A percentile compares a stretch with the other conserved stretches of the same genome.
These are phyloP conservation scores for Masnerella sp. DNA, from an alignment of 2,888 invertebrate genomes.

Conservation along the genomic window DNA sequence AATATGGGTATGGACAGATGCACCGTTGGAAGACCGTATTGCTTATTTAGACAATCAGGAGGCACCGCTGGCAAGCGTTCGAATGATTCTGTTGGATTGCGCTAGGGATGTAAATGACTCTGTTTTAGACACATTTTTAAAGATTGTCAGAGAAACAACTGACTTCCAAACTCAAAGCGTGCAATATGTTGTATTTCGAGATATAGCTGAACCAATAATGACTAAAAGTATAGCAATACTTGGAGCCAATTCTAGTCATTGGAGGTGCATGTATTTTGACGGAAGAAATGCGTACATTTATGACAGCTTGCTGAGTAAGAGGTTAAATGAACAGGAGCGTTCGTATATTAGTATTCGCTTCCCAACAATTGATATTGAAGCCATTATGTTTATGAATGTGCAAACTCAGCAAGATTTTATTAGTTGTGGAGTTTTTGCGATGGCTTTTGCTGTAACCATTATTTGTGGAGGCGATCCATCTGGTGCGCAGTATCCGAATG, in stretches of 20 bases:
- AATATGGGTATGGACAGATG: background rate
- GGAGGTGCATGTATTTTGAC: conserved; percentile 1
- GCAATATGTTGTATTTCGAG: conserved; percentile 2
- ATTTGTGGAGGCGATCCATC: background rate
- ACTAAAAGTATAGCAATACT: background rate
- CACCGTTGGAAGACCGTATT: background rate
- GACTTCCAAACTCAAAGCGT: conserved; percentile 1
- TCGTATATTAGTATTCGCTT: conserved; percentile 2
- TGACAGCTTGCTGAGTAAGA: background rate
- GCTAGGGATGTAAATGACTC: background rate
- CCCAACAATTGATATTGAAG: background rate
- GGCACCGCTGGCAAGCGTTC: background rate
- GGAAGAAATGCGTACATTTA: background rate
- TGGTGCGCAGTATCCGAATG: background rate
- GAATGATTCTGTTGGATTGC: background rate
- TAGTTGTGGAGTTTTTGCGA: conserved; percentile 6
- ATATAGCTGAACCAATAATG: background rate
- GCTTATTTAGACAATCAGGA: background rate
- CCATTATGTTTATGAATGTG: background rate
- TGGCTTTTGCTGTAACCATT: conserved; percentile 4
- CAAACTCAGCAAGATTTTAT: background rate
- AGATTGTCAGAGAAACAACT: conserved; percentile 1
- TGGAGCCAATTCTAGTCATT: background rate
- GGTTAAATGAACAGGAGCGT: background rate
- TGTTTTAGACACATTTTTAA: background rate